Evolutionary conservation across 2,113 vertebrate genomes (phyloP), one percentile per base, ranked within the genome.

Genomic region (Chaetodon auriga): DNA sequence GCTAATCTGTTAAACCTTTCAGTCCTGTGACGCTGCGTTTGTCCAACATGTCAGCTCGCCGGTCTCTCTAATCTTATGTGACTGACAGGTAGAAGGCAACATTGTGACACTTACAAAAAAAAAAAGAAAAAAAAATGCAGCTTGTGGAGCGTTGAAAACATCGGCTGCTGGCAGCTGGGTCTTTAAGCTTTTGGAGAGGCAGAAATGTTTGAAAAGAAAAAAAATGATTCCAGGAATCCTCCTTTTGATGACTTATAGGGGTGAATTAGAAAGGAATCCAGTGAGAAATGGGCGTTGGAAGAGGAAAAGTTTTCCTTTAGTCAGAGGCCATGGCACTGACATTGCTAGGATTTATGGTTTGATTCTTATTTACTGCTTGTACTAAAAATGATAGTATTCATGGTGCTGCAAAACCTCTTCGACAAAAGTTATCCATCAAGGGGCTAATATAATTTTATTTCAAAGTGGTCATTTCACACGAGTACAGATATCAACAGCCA

Each of bases 1-100:
- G 68, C 88, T 90, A 90, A 91, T 91, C 91, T 88, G 73, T 83
- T 79, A 68, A 86, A 93, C 74, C 89, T 86, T 89, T 91, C 87
- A 89, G 81, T 79, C 48, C 66, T 68, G 65, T 57, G 87, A 91
- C 41, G 65, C 68, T 53, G 75, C 54, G 72, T 90, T 90, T 91
- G 92, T 87, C 87, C 89, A 79, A 89, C 87, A 90, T 89, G 90
- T 92, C 91, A 89, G 84, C 69, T 79, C 19, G 18, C 77, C 1
- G 78, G 71, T 85, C 69, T 49, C 80, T 87, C 80, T 90, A 86
- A 92, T 90, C 83, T 86, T 69, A 30, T 14, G 19, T 87, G 89
- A 93, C 69, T 89, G 92, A 91, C 91, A 85, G 68, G 66, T 82
- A 73, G 80, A 88, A 78, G 75, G 85, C 41, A 70, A 64, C 80